Evolutionary conservation across 2,113 vertebrate genomes (phyloP), one percentile per base, ranked within the genome.

Genomic region (Lasiurus borealis): DNA sequence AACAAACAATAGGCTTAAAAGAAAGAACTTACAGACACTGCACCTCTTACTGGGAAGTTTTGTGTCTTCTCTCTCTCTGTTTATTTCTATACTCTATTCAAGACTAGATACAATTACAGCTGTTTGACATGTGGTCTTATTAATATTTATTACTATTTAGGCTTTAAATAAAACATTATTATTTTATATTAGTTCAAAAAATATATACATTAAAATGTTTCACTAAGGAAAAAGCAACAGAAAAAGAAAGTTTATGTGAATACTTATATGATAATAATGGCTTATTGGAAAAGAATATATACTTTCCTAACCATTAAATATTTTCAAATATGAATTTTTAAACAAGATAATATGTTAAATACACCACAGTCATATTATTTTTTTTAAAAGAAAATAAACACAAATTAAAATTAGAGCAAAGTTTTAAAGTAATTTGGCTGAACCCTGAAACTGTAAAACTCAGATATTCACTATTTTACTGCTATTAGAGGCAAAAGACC

Each of bases 111-210:
- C 5, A 82, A 68, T 16, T 46, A 80, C 0, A 69, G 1, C 31
- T 91, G 3, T 46, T 95, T 93, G 78, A 75, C 68, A 52, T 46
- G 4, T 84, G 4, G 4, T 69, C 19, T 23, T 72, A 21, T 16
- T 57, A 91, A 29, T 23, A 91, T 80, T 57, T 88, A 84, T 27
- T 88, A 77, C 14, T 66, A 73, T n/a, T 64, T 86, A 88, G 12
- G 15, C 29, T 73, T 71, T 54, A 88, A 96, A 64, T 57, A 8
- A 78, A 84, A 50, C 9, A 87, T 12, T 85, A 85, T 68, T 52
- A 73, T 80, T 95, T 87, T 89, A 78, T 6, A 57, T 76, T 84
- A 44, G 12, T 18, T 46, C 72, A 50, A 59, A 57, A 57, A 75
- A 23, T 69, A 34, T 66, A 27, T 69, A 34, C 64, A 31, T 69